Base-by-base conservation (phyloP, 2,797 vertebrate species). In the Helicolenus hilgendorfi region DNA sequence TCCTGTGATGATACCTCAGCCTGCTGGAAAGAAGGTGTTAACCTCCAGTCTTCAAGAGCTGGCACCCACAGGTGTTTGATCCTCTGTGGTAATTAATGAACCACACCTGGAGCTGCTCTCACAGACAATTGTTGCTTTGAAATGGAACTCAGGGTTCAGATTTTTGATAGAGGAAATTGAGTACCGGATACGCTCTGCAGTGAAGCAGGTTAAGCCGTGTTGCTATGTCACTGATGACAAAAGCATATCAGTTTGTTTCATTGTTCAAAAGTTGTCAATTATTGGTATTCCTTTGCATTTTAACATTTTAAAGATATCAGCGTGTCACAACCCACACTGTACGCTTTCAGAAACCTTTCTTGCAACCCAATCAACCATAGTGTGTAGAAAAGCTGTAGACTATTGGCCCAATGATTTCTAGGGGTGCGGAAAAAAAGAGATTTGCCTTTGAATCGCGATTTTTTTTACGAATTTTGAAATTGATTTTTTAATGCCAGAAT, bases 21-120 rank as follows among this genome's bases (percentile, higher is more conserved):
- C 73, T 85, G 53, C 63, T 58, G 79, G 77, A 68, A 84, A 53
- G 20, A 69, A 58, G 36, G 45, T 41, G 78, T 81, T 84, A 60
- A 70, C 56, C 22, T 79, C 41, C 36, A 9, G 65, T 65, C 72
- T 27, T 82, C 14, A 0, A 58, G 62, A 38, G 29, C 64, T 35
- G 35, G 29, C 60, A 77, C 79, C 80, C 77, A 33, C 62, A 83
- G 55, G 38, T 79, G 83, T 90, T 77, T 63, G 67, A 56, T 80
- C 74, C n/a, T 80, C 75, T 71, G 56, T 65, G 78, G 49, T 79
- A 79, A 83, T 94, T 83, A 81, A 79, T 70, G 22, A 63, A 79
- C 35, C 7, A 58, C 72, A 79, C 35, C 81, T 75, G 59, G 22
- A 74, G 53, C 62, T 64, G 41, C 26, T 71, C 27, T 65, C 22